Conservation (phyloP, 2,797 vertebrate genomes). For the Melanotaenia pygmaea region DNA sequence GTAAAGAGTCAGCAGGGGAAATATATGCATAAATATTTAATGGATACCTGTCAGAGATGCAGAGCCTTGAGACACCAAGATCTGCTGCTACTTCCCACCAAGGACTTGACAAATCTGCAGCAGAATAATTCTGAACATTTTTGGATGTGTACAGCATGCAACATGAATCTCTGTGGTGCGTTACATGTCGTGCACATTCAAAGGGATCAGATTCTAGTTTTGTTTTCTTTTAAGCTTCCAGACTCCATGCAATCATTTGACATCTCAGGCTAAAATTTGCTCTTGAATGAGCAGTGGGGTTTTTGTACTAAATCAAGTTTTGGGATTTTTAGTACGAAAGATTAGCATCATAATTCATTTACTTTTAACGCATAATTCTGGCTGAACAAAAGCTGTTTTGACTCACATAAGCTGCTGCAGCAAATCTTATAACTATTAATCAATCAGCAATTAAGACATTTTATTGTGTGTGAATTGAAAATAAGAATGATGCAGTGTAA, state of each 20-base stretch:
- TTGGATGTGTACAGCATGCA: neutral
- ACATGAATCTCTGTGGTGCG: conserved; percentile 5
- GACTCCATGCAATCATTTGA: conserved; percentile 25
- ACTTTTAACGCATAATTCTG: conserved; percentile 29
- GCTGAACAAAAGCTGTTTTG: conserved; percentile 10
- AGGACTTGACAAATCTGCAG: conserved; percentile 10
- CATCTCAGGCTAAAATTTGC: conserved; percentile 19
- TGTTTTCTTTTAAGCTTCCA: neutral
- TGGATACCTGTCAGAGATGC: conserved; percentile 7
- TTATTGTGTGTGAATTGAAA: conserved; percentile 60
- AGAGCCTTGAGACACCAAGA: conserved; percentile 11
- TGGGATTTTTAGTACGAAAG: conserved; percentile 11
- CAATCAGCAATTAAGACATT: conserved; percentile 67
- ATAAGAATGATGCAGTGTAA: conserved; percentile 55
- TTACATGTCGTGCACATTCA: conserved; percentile 1
- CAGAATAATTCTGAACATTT: conserved; percentile 11
- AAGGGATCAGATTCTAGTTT: neutral
- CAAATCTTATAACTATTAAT: conserved; percentile 41
- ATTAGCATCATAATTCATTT: conserved; percentile 15
- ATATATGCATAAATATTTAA: conserved; percentile 4
- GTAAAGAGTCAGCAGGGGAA: neutral
- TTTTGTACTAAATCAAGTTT: conserved; percentile 21
- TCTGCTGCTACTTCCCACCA: conserved; percentile 6
- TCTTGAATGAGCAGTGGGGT: conserved; percentile 12
- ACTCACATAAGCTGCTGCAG: conserved; percentile 36